These are phyloP conservation scores for Ericerus pela DNA, from an alignment of 1,140 invertebrate genomes.

Conservation along the genomic window DNA sequence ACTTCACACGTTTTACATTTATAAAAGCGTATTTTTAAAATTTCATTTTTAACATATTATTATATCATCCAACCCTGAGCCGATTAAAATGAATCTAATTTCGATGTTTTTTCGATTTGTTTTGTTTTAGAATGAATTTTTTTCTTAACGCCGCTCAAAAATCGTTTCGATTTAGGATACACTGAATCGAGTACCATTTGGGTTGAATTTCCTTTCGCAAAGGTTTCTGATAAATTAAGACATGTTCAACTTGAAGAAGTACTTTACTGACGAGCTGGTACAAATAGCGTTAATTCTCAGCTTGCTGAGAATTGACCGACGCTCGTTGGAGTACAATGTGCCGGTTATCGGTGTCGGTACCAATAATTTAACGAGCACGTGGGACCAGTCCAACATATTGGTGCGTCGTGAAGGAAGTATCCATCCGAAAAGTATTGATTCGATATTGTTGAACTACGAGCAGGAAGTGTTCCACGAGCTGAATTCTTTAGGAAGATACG, in stretches of 20 bases:
- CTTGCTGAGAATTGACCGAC: slow-evolving; percentile 52
- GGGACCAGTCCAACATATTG: slow-evolving; percentile 40
- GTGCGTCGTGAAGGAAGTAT: slow-evolving; percentile 40
- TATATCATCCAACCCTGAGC: too few relatives aligned
- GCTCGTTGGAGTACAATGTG: slow-evolving; percentile 38
- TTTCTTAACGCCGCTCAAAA: not conserved
- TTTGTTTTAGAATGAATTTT: slow-evolving; percentile 6
- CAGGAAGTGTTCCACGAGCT: slow-evolving; percentile 57
- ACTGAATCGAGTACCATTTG: not conserved
- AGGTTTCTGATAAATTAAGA: slow-evolving; percentile 18
- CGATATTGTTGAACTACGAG: slow-evolving; percentile 52
- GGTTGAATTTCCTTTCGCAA: not conserved
- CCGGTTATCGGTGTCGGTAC: slow-evolving; percentile 35
- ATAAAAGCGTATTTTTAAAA: too few relatives aligned
- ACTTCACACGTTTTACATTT: too few relatives aligned
- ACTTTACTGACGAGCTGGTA: slow-evolving; percentile 59
- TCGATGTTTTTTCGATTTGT: too few relatives aligned
- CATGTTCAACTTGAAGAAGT: slow-evolving; percentile 59
- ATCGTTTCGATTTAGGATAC: slow-evolving; percentile 4
- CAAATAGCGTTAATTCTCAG: slow-evolving; percentile 62
- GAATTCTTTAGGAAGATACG: slow-evolving; percentile 47
- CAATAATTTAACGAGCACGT: slow-evolving; percentile 36
- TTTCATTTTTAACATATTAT: too few relatives aligned
- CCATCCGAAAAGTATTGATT: slow-evolving; percentile 58
- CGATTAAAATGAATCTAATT: too few relatives aligned